Percentiles rank a stretch among this genome's conserved stretches.
Evolutionary conservation across 1,140 invertebrate species (phyloP).

Genomic region (Acyrthosiphon pisum): DNA sequence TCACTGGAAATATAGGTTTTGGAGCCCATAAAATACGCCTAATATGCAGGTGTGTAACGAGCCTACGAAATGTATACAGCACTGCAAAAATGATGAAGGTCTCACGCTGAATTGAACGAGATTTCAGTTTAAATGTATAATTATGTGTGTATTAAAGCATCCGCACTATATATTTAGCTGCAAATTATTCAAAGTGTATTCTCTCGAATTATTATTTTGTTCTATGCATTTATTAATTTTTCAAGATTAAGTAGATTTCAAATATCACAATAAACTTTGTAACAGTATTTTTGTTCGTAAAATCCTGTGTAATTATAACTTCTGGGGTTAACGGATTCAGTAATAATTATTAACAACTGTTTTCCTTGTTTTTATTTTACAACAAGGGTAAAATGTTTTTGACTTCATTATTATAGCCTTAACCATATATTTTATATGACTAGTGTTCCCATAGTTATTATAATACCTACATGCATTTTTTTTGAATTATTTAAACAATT

Average conservation of each 20-base stretch:
- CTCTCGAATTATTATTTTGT: background rate
- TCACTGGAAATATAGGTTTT: background rate
- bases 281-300: background rate
- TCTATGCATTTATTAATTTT: background rate
- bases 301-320: background rate
- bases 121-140: background rate
- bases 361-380: background rate
- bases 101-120: slow-evolving; percentile 1
- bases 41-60: background rate
- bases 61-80: background rate
- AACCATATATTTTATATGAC: background rate
- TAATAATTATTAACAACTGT: background rate
- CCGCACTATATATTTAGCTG: background rate
- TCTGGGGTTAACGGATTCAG: background rate
- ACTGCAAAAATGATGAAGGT: background rate
- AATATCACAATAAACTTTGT: background rate
- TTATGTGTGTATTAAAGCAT: background rate
- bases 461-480: background rate
- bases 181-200: slow-evolving; percentile 9
- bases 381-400: background rate
- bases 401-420: background rate
- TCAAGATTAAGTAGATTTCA: slow-evolving; percentile 5
- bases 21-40: background rate
- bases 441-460: background rate
- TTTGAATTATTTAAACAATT: background rate